Percentiles rank a stretch among this genome's conserved stretches.
These are phyloP conservation scores for Steinernema feltiae DNA, from an alignment of 1,140 invertebrate genomes.

Conservation along the genomic window DNA sequence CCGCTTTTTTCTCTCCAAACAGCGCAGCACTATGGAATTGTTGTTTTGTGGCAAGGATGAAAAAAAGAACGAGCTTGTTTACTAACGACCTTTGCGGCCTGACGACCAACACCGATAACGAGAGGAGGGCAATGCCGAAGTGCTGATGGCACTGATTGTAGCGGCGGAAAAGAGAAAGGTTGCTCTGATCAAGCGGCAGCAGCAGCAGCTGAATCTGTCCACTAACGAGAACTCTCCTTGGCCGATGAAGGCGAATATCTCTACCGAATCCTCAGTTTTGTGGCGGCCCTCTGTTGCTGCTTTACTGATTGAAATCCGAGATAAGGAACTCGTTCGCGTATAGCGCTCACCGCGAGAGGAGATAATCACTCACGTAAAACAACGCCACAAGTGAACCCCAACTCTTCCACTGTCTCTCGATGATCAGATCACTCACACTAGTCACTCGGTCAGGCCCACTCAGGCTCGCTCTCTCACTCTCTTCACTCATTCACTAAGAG, in stretches of 20 bases:
- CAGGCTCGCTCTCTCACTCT: no score
- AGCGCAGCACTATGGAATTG: not conserved
- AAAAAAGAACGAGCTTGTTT: conserved; percentile 11
- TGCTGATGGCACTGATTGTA: not conserved
- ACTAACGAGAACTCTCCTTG: no score
- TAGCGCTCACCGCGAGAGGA: not conserved
- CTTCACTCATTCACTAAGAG: not conserved
- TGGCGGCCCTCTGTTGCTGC: not conserved
- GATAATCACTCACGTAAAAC: conserved; percentile 11
- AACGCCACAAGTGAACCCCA: not conserved
- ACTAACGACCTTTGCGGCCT: not conserved
- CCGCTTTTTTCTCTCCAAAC: not conserved
- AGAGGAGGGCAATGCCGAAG: not conserved
- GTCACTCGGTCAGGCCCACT: not conserved
- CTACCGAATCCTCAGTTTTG: not conserved
- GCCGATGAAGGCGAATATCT: not conserved
- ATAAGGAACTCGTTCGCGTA: conserved; percentile 9
- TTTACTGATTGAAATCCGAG: conserved; percentile 7
- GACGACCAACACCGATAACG: not conserved
- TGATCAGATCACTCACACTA: not conserved
- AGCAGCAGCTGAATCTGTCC: not conserved
- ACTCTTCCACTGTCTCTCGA: not conserved
- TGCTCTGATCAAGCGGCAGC: no score
- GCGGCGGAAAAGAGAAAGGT: no score
- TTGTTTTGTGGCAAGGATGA: not conserved